Evolutionary conservation across 2,888 invertebrate species (phyloP), one percentile per base, ranked within the genome.

Genomic region (Idaea straminata): DNA sequence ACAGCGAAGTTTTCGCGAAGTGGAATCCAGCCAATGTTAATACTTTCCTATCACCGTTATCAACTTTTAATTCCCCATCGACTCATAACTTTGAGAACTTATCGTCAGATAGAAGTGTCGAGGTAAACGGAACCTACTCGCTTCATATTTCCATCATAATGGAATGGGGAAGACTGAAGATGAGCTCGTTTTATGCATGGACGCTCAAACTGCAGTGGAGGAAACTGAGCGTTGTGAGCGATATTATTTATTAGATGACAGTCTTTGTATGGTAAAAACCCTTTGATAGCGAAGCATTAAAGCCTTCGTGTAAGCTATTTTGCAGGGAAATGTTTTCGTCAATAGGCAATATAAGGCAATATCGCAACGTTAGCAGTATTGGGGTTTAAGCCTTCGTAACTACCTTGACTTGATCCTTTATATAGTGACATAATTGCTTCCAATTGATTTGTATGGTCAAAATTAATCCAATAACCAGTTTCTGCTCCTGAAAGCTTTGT

Each of bases 11-110:
- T 47, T 47, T 0, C 4, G 47, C 47, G 47, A 47, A 47, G 47
- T 47, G 7, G 10, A 10, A 47, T 10, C 7, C 47, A 47, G 47
- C 10, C 36, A 25, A 25, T 25, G 25, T 25, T 13, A 47, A 47
- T 47, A 70, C 60, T 35, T 60, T 66, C 62, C 70, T 68, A 65
- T 73, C 71, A 73, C 59, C 69, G 65, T 66, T 68, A 69, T 66
- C 62, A 66, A 70, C 63, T 47, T 68, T 70, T 67, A 66, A 71
- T 69, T 71, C 73, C 69, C 68, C 62, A 66, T 64, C 58, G 62
- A 62, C 61, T 61, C 64, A 34, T 60, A 64, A 66, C 59, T 68
- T 69, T 13, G 10, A 10, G 47, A 47, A 47, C 47, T 47, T 47
- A 47, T 47, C 47, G 47, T 2, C 47, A 47, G 47, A 47, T 47